These are phyloP conservation scores for Notamacropus eugenii DNA, from an alignment of 2,797 vertebrate genomes.

Conservation along the genomic window DNA sequence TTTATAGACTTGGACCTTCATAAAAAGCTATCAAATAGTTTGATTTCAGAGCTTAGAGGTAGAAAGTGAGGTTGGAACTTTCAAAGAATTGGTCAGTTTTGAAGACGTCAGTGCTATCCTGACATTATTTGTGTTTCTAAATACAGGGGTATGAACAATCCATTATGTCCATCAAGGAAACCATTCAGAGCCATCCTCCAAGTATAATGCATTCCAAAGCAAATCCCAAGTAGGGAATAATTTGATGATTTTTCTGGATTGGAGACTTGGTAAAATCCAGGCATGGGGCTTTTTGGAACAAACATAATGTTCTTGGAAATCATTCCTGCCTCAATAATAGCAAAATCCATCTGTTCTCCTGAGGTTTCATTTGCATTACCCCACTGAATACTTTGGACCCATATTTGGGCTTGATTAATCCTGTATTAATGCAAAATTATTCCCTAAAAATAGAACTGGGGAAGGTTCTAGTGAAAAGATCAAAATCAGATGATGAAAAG, in stretches of 20 bases:
- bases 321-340: conserved; percentile 80
- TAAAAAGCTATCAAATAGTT: not conserved
- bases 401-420: conserved; percentile 72
- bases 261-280: conserved; percentile 71
- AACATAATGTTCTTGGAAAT: conserved; percentile 85
- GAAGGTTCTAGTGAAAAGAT: conserved; percentile 6
- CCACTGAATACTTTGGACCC: conserved; percentile 67
- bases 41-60: not conserved
- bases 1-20: not conserved
- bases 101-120: not conserved
- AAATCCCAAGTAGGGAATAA: not conserved
- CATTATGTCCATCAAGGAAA: conserved; percentile 14
- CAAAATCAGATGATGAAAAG: not conserved
- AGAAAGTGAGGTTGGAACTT: not conserved
- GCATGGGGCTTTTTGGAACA: conserved; percentile 74
- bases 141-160: not conserved
- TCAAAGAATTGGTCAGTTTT: not conserved
- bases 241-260: conserved; percentile 65
- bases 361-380: conserved; percentile 76
- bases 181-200: not conserved
- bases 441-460: conserved; percentile 37
- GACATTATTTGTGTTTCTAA: not conserved
- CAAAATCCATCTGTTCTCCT: conserved; percentile 83
- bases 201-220: not conserved
- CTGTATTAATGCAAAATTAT: conserved; percentile 54